Conservation (phyloP, 64 coral and sea anemone genomes). For the Orbicella faveolata region DNA sequence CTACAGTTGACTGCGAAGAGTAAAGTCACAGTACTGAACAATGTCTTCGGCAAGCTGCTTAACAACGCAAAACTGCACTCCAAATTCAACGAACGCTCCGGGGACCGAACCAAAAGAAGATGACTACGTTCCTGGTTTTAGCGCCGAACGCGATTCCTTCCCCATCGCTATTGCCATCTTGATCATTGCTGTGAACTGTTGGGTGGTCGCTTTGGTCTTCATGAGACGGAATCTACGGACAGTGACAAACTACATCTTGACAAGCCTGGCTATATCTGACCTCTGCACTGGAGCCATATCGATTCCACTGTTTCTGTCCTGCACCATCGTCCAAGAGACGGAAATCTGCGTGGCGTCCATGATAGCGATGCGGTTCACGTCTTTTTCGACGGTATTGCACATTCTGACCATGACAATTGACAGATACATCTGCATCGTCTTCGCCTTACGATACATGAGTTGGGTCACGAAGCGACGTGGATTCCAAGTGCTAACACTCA, state of each 20-base stretch:
- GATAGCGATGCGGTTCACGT: conserved; percentile 50
- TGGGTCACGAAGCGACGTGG: conserved; percentile 56
- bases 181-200: conserved; percentile 59
- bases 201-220: conserved; percentile 41
- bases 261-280: conserved; percentile 76
- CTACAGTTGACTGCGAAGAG: background rate
- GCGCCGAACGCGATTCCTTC: background rate
- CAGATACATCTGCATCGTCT: conserved; percentile 72
- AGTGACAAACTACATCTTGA: conserved; percentile 74
- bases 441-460: conserved; percentile 56
- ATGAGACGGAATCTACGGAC: conserved; percentile 45
- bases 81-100: background rate
- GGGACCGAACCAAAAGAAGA: background rate
- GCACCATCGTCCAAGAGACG: conserved; percentile 39
- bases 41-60: background rate
- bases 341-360: conserved; percentile 17
- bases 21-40: background rate
- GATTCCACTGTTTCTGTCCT: conserved; percentile 55
- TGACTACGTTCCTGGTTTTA: background rate
- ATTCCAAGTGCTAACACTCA: conserved; percentile 6
- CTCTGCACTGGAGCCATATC: conserved; percentile 50
- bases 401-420: conserved; percentile 76
- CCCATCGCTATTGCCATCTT: conserved; percentile 50
- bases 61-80: conserved; percentile 9
- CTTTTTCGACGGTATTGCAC: conserved; percentile 62